phyloP scores from a whole-genome alignment of 92 coral and sea anemone genomes.

The Epizoanthus scotinus region DNA sequence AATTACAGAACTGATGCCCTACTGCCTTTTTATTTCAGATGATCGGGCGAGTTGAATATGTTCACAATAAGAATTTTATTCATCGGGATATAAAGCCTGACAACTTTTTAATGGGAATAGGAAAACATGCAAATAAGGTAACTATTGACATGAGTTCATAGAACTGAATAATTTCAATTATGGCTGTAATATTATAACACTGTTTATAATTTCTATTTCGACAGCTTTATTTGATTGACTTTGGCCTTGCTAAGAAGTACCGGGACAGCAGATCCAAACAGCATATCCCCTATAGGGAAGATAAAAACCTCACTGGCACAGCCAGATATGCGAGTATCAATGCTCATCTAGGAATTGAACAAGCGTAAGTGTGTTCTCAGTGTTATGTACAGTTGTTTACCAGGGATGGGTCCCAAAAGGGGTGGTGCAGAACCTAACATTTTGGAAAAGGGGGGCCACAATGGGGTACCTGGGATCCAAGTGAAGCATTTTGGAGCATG shows the following conservation, averaged over 20 bases:
- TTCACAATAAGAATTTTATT: conserved; percentile 98
- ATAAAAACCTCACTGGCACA: conserved; percentile 96
- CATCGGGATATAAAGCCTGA: conserved; percentile 99
- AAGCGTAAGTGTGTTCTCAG: conserved; percentile 75
- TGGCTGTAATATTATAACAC: neutral
- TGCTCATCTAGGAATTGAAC: conserved; percentile 98
- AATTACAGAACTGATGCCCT: neutral
- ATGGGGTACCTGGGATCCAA: too few relatives aligned
- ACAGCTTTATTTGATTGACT: conserved; percentile 94
- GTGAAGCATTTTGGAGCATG: too few relatives aligned
- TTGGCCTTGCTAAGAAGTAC: conserved; percentile 97
- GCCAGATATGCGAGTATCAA: conserved; percentile 99
- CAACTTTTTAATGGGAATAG: conserved; percentile 95
- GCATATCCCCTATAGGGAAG: conserved; percentile 96
- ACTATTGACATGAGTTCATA: neutral
- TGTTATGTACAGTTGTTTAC: too few relatives aligned
- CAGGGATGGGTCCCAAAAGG: too few relatives aligned
- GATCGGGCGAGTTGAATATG: conserved; percentile 98
- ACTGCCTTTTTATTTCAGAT: conserved; percentile 53
- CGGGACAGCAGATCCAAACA: conserved; percentile 90
- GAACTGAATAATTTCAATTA: neutral
- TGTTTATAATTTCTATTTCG: neutral
- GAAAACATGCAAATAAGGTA: conserved; percentile 94
- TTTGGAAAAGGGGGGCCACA: too few relatives aligned
- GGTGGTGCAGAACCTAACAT: too few relatives aligned